Evolutionary conservation across 2,113 vertebrate species (phyloP).

Genomic region (Geococcyx californianus): DNA sequence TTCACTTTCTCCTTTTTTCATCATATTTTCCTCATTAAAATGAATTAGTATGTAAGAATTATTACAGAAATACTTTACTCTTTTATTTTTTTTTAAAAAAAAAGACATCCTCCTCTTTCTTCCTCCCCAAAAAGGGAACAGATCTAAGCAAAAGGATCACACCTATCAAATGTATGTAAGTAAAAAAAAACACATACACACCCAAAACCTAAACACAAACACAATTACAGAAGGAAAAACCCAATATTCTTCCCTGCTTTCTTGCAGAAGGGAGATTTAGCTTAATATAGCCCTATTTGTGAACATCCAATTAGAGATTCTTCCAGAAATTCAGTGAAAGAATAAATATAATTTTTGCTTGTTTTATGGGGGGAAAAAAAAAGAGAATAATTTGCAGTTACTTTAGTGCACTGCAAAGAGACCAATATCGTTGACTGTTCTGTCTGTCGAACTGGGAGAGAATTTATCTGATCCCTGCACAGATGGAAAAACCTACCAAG

Average conservation of each 20-base stretch:
- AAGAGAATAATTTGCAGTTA: neutral
- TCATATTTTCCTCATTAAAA: neutral
- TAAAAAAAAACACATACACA: no score
- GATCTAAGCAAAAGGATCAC: neutral
- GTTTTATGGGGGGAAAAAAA: neutral
- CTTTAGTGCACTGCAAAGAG: neutral
- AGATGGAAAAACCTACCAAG: neutral
- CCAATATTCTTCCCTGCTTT: fast-evolving
- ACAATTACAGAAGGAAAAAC: neutral
- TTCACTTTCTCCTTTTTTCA: neutral
- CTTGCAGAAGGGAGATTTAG: neutral
- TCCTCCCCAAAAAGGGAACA: neutral
- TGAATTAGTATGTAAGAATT: neutral
- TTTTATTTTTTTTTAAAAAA: neutral
- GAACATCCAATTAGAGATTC: neutral
- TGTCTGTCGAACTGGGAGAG: neutral
- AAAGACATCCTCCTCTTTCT: neutral
- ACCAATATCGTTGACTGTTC: neutral
- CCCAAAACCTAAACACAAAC: no score
- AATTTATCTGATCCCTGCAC: neutral
- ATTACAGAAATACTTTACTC: fast-evolving
- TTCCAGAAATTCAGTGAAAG: neutral
- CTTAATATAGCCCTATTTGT: neutral
- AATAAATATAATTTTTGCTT: neutral
- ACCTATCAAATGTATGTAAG: no score